These are phyloP conservation scores for Zaprionus kolodkinae DNA, from an alignment of 1,140 invertebrate genomes.

Conservation along the genomic window DNA sequence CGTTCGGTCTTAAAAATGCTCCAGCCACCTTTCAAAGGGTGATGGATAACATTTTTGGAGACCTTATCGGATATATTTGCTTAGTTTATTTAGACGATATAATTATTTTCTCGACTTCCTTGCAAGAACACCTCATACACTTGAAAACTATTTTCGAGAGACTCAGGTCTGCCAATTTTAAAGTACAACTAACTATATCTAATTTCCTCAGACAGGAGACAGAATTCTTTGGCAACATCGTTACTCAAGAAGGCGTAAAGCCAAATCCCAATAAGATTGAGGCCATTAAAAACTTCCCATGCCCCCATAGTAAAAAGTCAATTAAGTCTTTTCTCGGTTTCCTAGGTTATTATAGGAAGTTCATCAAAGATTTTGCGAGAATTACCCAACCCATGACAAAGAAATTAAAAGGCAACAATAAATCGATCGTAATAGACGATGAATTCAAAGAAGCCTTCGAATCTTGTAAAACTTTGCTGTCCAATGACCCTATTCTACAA, in stretches of 20 bases:
- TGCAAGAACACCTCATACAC: neutral
- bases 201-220: neutral
- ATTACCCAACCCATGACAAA: too few species aligned
- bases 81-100: neutral
- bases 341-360: too few species aligned
- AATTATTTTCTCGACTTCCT: neutral
- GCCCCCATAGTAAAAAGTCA: neutral
- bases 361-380: too few species aligned
- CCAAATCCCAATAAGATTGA: neutral
- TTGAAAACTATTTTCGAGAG: neutral
- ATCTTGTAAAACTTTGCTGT: too few species aligned
- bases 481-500: too few species aligned
- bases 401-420: too few species aligned
- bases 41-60: neutral
- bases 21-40: too few species aligned
- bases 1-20: too few species aligned
- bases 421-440: too few species aligned
- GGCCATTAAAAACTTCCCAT: neutral
- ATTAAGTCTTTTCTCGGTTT: neutral
- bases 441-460: too few species aligned
- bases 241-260: neutral
- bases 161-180: neutral
- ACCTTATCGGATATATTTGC: neutral
- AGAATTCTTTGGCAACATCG: neutral
- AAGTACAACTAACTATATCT: neutral